These are phyloP conservation scores for Hesperia comma DNA, from an alignment of 2,888 invertebrate genomes.

Conservation along the genomic window DNA sequence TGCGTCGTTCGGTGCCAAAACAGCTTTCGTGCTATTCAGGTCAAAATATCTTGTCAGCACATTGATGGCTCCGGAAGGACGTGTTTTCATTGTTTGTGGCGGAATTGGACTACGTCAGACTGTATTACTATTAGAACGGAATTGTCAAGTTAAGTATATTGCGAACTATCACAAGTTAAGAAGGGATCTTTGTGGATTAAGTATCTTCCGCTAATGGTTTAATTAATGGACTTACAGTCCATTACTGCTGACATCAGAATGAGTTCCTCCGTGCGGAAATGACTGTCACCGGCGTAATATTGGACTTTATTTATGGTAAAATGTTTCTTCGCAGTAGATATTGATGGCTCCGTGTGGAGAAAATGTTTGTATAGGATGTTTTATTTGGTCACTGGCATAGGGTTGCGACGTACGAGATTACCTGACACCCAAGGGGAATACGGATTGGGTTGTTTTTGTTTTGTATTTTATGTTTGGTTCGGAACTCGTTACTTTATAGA, in stretches of 20 bases:
- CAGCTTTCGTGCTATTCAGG: constrained; percentile 18
- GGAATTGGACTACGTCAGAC: neutral
- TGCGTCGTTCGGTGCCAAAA: constrained; percentile 25
- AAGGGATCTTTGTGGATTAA: neutral
- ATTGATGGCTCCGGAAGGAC: constrained; percentile 2
- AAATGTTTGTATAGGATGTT: constrained; percentile 7
- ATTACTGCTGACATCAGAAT: neutral
- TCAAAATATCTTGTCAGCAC: constrained; percentile 2
- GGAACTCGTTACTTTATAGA: neutral
- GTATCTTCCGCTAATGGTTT: neutral
- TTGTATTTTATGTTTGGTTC: neutral
- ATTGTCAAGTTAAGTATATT: neutral
- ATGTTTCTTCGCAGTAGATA: neutral
- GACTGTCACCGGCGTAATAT: neutral
- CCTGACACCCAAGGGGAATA: neutral
- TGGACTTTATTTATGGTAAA: neutral
- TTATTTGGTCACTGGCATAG: constrained; percentile 10
- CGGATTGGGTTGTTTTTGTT: neutral
- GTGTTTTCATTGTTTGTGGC: neutral
- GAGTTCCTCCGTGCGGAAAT: neutral
- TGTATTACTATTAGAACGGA: neutral
- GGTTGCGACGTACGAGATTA: constrained; percentile 13
- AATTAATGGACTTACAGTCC: neutral
- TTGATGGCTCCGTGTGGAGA: neutral
- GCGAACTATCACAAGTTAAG: neutral